A percentile compares a stretch with the other conserved stretches of the same genome.
Conservation (phyloP, 1,140 invertebrate genomes). For the Scylla paramamosain region DNA sequence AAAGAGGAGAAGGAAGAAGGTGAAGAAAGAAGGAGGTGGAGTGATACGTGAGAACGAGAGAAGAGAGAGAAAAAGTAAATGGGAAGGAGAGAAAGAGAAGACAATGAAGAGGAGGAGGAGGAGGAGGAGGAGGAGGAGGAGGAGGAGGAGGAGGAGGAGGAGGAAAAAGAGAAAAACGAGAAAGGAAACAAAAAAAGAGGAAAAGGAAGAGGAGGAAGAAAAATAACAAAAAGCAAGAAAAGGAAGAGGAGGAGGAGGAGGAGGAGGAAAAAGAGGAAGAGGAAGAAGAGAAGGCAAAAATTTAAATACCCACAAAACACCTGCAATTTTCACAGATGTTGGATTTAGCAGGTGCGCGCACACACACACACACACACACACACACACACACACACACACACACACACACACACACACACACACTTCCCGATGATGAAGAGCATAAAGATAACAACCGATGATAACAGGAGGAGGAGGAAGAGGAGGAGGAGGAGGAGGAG, state of each 20-base stretch:
- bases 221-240: too few species aligned
- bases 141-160: slow-evolving; percentile 25
- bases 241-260: slow-evolving; percentile 3
- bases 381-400: slow-evolving; percentile 20
- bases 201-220: neutral
- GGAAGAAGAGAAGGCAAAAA: neutral
- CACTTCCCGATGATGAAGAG: neutral
- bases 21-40: neutral
- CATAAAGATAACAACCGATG: neutral
- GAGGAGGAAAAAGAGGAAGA: neutral
- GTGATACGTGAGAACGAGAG: neutral
- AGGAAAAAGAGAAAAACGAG: neutral
- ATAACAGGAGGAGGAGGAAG: neutral
- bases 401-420: neutral
- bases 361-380: slow-evolving; percentile 1
- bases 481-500: neutral
- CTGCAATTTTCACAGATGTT: neutral
- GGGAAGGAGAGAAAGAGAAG: neutral
- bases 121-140: slow-evolving; percentile 16
- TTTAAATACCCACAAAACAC: too few species aligned
- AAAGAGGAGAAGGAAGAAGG: too few species aligned
- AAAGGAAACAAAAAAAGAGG: neutral
- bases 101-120: neutral
- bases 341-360: neutral
- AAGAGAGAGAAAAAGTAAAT: neutral